Base-by-base conservation (phyloP, 2,888 invertebrate genomes). In the Morpho deidamia region DNA sequence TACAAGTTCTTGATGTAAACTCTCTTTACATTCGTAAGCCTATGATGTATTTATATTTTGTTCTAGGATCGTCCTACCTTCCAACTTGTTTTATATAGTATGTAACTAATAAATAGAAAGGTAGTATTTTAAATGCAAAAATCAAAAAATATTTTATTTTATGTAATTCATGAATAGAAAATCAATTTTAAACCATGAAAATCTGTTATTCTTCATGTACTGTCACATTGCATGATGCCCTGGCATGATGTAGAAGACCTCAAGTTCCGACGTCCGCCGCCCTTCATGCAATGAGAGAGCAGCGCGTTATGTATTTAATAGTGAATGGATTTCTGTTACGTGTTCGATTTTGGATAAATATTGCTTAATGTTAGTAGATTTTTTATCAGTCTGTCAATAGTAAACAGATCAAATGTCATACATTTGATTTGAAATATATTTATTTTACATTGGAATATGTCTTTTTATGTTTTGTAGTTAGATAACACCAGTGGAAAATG, bases 401-500 rank as follows among this genome's bases (percentile, higher is more conserved):
- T 78, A 78, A 77, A 72, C 83, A 83, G 81, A 81, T 88, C 88
- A 88, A 86, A 88, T 88, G 88, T 88, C 86, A 87, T 88, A 88
- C 88, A 88, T 88, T 88, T 88, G 88, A 83, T 88, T 86, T 85
- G 83, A 87, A 88, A 88, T 87, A 88, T 88, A 87, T 88, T 88
- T 88, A 88, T 86, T 87, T 88, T 83, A 83, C 82, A 86, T 85
- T 84, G 79, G 83, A 82, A 83, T 79, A 78, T 80, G 86, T 83
- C 85, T 86, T 87, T 86, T 87, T 87, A 73, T 88, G 87, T 86
- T 85, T 84, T 85, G 87, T 88, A 87, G 88, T 83, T 88, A 87
- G 85, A 72, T 71, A 70, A 76, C 76, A 81, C 84, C 86, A 83
- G 77, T 81, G 78, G 76, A 74, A 70, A 72, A 76, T 82, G 76